Evolutionary conservation across 1,140 invertebrate genomes (phyloP), one percentile per base, ranked within the genome.

Genomic region (Physella acuta): DNA sequence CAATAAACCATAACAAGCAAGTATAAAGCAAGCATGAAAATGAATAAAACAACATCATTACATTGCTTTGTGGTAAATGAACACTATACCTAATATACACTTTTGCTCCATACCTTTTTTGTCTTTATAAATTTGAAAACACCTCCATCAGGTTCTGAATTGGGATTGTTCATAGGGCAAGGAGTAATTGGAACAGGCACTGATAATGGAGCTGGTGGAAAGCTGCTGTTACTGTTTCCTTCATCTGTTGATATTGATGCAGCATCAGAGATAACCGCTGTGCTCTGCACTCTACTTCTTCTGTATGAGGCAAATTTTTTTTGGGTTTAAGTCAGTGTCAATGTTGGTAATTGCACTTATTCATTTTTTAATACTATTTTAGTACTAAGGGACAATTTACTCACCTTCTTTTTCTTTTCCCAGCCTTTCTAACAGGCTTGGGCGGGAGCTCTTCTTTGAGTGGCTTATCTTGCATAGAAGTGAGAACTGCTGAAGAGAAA

Each of bases 351-450:
- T 3, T 26, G 33, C 4, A 17, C 14, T 14, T 34, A 60, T 34
- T 30, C 34, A 11, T 30, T 30, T 3, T 3, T 20, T 30, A 3
- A 30, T 30, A 30, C 26, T 4, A 60, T 14, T 8, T 60, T 3
- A 60, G 11, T 30, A 34, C 24, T 31, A 60, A 31, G 14, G 8
- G 14, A 8, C 8, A 5, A 55, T 30, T 30, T 34, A 17, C 24
- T 16, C 56, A 71, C 70, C 70, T 71, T 67, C 64, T 51, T 62
- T 36, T 59, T 62, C 70, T 71, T 67, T 63, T 63, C 14, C 61
- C 61, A 37, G 28, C 3, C 26, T 33, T 63, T 14, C 61, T 60
- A 28, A 34, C 28, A 60, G 33, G 28, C 28, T 60, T 60, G 8
- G 16, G 58, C 8, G 58, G 33, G 4, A 20, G 17, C 33, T 60